Base-by-base conservation (phyloP, 2,113 vertebrate species). In the Tretioscincus oriximinensis region DNA sequence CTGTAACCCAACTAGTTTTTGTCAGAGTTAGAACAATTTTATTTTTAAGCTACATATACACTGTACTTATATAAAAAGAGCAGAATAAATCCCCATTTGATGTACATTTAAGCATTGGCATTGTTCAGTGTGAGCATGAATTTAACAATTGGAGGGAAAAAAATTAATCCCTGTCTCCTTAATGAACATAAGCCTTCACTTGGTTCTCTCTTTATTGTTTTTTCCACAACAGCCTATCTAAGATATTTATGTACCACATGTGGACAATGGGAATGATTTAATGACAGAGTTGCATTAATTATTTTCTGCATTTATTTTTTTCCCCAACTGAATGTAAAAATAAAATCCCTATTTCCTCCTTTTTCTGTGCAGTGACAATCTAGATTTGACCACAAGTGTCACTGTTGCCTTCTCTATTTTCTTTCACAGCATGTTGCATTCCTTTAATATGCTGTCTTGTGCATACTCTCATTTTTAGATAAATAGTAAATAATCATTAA, bases 331-430 rank as follows among this genome's bases (percentile, higher is more conserved):
- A 69, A 84, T 76, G 10, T 85, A 72, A 80, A 87, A 86, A n/a
- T 28, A 72, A 24, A 41, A 16, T 29, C 54, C 18, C 12, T 51
- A 51, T 14, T 51, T 51, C 49, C 49, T 51, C 18, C 51, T 16
- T 60, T n/a, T 28, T 26, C 14, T 21, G 35, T n/a, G 24, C 29
- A 91, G 79, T 2, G 88, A 84, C 85, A 87, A 78, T 91, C 87
- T 93, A 86, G 86, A 77, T 89, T 71, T 88, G 92, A 84, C 93
- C 93, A 95, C 90, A 89, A 91, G 92, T 91, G 92, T 93, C 93
- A 93, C 84, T 90, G 84, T 93, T 90, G 88, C 84, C 87, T 84
- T 49, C 58, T 70, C 89, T 87, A 89, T 85, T 90, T 86, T 90
- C 82, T 49, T 66, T 66, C 73, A 68, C 29, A 81, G 26, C 51